Base-by-base conservation (phyloP, 2,113 vertebrate genomes). In the Perca flavescens region DNA sequence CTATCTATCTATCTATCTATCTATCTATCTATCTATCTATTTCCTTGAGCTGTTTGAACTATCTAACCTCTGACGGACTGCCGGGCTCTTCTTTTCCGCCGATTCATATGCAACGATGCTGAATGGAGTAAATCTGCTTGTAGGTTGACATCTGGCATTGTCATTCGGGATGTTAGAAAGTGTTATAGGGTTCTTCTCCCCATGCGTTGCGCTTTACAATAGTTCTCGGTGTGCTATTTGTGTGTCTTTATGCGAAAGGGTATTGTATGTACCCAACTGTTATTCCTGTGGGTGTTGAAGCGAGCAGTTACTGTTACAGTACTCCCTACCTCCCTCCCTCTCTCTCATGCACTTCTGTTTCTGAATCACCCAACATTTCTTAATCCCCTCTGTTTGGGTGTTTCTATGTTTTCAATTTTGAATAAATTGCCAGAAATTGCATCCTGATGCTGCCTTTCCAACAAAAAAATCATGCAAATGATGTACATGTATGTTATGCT, bases 111-210 rank as follows among this genome's bases (percentile, higher is more conserved):
- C 83, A 61, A 5, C 84, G 34, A 2, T 9, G 49, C 57, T 13
- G 36, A 67, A 49, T 77, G 77, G 73, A 84, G 79, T 69, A 60
- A 71, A 74, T 81, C 75, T 88, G 79, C 84, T 85, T 90, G 89
- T 93, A 67, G 83, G 67, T 52, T 69, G 74, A 91, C 90, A 86
- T 90, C 60, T 76, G 68, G n/a, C 65, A 65, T 93, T 93, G 92
- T 94, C 62, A 93, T 93, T 91, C 88, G 25, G 47, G 75, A 79
- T 83, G 90, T 91, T 88, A 82, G 90, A 91, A 92, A 93, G 91
- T 93, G 90, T 94, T 82, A 49, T 63, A 69, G 58, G 88, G 28
- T 81, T 80, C 81, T 47, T 85, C 88, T 94, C 89, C 68, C 50
- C 84, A 36, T 88, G 90, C 7, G 3, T 34, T 46, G 43, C 3